Conservation (phyloP, 1,140 invertebrate species). For the Megathymus violae region DNA sequence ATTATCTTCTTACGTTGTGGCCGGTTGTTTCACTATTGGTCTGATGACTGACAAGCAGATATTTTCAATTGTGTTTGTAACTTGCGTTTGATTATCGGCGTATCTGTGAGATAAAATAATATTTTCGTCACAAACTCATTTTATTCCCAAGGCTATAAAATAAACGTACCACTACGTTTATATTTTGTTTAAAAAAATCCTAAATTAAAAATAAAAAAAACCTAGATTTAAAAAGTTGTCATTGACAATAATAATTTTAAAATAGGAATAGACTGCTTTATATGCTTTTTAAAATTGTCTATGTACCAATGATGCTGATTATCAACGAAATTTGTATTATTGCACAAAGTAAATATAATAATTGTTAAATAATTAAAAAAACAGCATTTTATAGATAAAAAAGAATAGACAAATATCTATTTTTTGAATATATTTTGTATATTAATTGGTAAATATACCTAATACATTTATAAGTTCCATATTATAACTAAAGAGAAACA, state of each 20-base stretch:
- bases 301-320: too few relatives aligned
- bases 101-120: slow-evolving; percentile 19
- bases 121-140: slow-evolving; percentile 27
- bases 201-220: neutral
- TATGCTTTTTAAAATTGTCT: slow-evolving; percentile 1
- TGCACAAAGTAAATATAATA: neutral
- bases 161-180: neutral
- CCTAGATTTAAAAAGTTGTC: neutral
- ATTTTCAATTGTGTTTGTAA: neutral
- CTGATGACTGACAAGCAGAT: slow-evolving; percentile 30
- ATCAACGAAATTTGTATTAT: too few relatives aligned
- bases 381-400: too few relatives aligned
- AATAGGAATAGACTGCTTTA: slow-evolving; percentile 9
- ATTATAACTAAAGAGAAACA: too few relatives aligned
- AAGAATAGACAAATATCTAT: too few relatives aligned
- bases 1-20: slow-evolving; percentile 28
- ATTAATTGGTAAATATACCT: too few relatives aligned
- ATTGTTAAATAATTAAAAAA: too few relatives aligned
- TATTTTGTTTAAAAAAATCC: slow-evolving; percentile 12
- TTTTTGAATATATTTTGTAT: too few relatives aligned
- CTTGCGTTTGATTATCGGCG: slow-evolving; percentile 16
- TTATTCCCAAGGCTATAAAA: neutral
- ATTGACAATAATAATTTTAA: slow-evolving; percentile 21
- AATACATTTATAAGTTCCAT: too few relatives aligned
- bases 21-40: slow-evolving; percentile 34